Evolutionary conservation across 1,140 invertebrate species (phyloP).

Genomic region (silkworm (Bombyx mori)): ASM3026992v2 NC_085116.1:6789501-6790000

Average conservation of each 20-base stretch:
- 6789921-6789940: constrained; percentile 71
- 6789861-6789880: constrained; percentile 75
- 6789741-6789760: constrained; percentile 62
- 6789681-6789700: constrained; percentile 69
- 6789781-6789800: constrained; percentile 51
- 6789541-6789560: too few relatives aligned
- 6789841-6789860: constrained; percentile 69
- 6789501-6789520: too few relatives aligned
- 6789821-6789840: constrained; percentile 55
- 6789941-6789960: constrained; percentile 70
- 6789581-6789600: too few relatives aligned
- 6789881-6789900: constrained; percentile 55
- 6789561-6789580: too few relatives aligned
- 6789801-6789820: constrained; percentile 50
- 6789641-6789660: constrained; percentile 63
- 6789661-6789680: constrained; percentile 66
- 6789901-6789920: constrained; percentile 68
- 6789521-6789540: too few relatives aligned
- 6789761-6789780: constrained; percentile 55
- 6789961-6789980: constrained; percentile 65
- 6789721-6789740: constrained; percentile 58
- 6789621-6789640: constrained; percentile 68
- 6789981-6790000: constrained; percentile 69
- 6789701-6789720: constrained; percentile 70
- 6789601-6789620: constrained; percentile 34